Evolutionary conservation across 1,140 invertebrate genomes (phyloP).

Genomic region (Apis dorsata): DNA sequence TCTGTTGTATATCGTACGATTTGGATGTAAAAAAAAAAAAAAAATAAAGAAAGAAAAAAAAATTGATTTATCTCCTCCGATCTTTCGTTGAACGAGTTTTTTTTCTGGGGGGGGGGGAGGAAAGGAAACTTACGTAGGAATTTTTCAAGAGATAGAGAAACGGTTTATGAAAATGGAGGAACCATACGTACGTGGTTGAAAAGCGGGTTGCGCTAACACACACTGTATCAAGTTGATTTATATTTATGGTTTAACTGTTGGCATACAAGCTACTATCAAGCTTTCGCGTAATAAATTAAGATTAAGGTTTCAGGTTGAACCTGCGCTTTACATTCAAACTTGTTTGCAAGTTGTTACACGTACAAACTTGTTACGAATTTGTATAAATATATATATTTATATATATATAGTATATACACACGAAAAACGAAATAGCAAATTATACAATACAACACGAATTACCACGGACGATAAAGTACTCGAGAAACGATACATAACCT

Average conservation of each 20-base stretch:
- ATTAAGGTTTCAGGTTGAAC: constrained; percentile 1
- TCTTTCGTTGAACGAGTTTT: background rate
- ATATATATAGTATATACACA: too few species aligned
- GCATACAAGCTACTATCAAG: background rate
- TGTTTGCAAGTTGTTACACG: background rate
- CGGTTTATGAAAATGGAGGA: background rate
- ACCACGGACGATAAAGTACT: too few species aligned
- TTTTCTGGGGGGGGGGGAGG: background rate
- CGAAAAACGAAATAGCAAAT: background rate
- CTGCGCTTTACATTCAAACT: background rate
- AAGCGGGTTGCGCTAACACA: background rate
- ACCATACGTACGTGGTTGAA: background rate
- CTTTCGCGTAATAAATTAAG: background rate
- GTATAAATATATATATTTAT: background rate
- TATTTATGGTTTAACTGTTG: background rate
- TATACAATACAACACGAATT: too few species aligned
- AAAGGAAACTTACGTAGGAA: background rate
- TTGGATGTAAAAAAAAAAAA: background rate
- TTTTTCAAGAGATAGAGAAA: background rate
- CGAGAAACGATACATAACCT: too few species aligned
- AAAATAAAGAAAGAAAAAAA: background rate
- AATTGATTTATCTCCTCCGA: too few species aligned
- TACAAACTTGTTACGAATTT: background rate
- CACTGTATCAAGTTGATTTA: background rate
- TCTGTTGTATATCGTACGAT: too few species aligned